Percentiles rank a stretch among this genome's conserved stretches.
Conservation (phyloP, 2,888 invertebrate genomes). For the Rhagonycha lutea region DNA sequence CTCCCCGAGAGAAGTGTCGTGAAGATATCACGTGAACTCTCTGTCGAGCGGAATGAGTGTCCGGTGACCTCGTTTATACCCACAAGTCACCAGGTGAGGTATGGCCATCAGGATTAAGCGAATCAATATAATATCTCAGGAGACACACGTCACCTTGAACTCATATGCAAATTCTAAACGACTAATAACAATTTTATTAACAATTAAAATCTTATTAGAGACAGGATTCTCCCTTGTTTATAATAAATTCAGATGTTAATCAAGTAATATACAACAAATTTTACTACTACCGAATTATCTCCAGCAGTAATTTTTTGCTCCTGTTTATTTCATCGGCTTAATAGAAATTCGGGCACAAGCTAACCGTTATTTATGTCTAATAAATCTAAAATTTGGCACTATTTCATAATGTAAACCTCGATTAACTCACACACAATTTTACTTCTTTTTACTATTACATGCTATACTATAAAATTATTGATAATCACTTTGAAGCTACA, state of each 20-base stretch:
- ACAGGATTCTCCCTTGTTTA: neutral
- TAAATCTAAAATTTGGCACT: neutral
- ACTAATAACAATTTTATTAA: neutral
- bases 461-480: neutral
- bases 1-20: constrained; percentile 4
- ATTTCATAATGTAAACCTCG: neutral
- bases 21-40: constrained; percentile 4
- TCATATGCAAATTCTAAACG: constrained; percentile 7
- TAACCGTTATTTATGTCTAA: neutral
- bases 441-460: neutral
- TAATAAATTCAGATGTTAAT: neutral
- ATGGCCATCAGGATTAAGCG: constrained; percentile 6
- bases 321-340: neutral
- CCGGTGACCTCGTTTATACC: constrained; percentile 16
- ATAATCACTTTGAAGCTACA: neutral
- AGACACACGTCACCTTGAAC: constrained; percentile 16
- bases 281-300: neutral
- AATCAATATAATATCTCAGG: constrained; percentile 18
- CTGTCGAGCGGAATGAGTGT: constrained; percentile 1
- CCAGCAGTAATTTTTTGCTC: neutral
- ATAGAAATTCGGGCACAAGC: neutral
- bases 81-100: constrained; percentile 17
- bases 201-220: neutral
- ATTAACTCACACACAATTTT: neutral
- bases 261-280: neutral